These are phyloP conservation scores for Drosophila nigrodunni DNA, from an alignment of 1,140 invertebrate species.

Conservation along the genomic window DNA sequence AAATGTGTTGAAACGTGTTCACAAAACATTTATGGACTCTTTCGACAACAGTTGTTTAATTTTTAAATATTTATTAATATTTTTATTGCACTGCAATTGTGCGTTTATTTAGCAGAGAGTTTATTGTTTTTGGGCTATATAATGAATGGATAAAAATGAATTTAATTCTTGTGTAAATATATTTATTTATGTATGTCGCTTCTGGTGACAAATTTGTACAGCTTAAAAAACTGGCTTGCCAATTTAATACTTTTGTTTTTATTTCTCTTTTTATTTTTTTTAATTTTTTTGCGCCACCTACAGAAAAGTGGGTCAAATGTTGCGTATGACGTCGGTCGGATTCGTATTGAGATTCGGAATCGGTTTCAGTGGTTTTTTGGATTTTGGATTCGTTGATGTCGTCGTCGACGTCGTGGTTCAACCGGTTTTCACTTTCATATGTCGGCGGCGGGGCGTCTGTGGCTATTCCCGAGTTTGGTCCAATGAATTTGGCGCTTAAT, in stretches of 20 bases:
- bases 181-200: slow-evolving; percentile 40
- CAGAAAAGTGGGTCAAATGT: slow-evolving; percentile 73
- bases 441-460: slow-evolving; percentile 45
- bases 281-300: slow-evolving; percentile 31
- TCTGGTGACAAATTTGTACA: slow-evolving; percentile 38
- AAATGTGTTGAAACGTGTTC: too few relatives aligned
- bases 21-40: background rate
- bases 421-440: slow-evolving; percentile 59
- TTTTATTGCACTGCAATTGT: background rate
- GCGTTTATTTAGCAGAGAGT: slow-evolving; percentile 8
- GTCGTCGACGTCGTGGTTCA: slow-evolving; percentile 35
- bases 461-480: slow-evolving; percentile 29
- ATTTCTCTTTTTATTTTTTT: slow-evolving; percentile 5
- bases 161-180: slow-evolving; percentile 27
- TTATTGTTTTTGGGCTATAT: background rate
- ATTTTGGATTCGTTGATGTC: slow-evolving; percentile 8
- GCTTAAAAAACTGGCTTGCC: slow-evolving; percentile 62
- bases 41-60: background rate
- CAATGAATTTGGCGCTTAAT: slow-evolving; percentile 71
- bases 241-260: slow-evolving; percentile 55
- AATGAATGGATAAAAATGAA: slow-evolving; percentile 11
- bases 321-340: slow-evolving; percentile 64
- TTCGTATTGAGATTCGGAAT: slow-evolving; percentile 28
- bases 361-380: slow-evolving; percentile 36
- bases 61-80: slow-evolving; percentile 18